A percentile compares a stretch with the other conserved stretches of the same genome.
phyloP scores from a whole-genome alignment of 2,888 invertebrate species.

The Papilio demoleus region DNA sequence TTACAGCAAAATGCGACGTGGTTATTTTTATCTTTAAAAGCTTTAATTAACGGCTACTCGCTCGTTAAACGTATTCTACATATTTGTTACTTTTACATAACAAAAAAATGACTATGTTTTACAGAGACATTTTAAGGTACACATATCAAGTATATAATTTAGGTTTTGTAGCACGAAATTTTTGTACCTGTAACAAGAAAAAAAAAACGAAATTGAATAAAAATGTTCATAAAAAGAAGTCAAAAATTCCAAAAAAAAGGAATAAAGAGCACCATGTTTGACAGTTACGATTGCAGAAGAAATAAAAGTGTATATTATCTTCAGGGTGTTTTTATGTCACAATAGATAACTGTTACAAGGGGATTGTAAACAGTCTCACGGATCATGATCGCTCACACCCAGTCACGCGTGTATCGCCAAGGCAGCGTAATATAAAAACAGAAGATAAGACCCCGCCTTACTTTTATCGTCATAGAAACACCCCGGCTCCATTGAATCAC shows the following conservation, averaged over 20 bases:
- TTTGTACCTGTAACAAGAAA: constrained; percentile 11
- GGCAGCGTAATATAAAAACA: constrained; percentile 72
- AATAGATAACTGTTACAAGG: constrained; percentile 8
- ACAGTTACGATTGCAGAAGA: constrained; percentile 12
- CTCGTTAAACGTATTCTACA: neutral
- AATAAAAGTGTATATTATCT: constrained; percentile 12
- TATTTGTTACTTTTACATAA: too few species aligned
- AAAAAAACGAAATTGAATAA: neutral
- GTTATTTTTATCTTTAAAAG: constrained; percentile 17
- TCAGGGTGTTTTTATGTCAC: constrained; percentile 16
- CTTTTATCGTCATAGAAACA: constrained; percentile 66
- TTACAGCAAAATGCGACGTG: constrained; percentile 8
- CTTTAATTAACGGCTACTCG: neutral
- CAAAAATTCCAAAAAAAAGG: neutral
- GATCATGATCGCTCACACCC: constrained; percentile 46
- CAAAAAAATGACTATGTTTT: too few species aligned
- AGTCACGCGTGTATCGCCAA: constrained; percentile 54
- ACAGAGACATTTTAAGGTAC: too few species aligned
- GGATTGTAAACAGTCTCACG: constrained; percentile 41
- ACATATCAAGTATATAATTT: too few species aligned
- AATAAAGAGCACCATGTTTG: neutral
- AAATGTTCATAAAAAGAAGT: neutral
- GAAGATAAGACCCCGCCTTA: constrained; percentile 70
- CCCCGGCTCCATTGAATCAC: constrained; percentile 46
- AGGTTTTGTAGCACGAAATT: too few species aligned